Evolutionary conservation across 2,888 invertebrate genomes (phyloP).

Genomic region (Cryptus armator): DNA sequence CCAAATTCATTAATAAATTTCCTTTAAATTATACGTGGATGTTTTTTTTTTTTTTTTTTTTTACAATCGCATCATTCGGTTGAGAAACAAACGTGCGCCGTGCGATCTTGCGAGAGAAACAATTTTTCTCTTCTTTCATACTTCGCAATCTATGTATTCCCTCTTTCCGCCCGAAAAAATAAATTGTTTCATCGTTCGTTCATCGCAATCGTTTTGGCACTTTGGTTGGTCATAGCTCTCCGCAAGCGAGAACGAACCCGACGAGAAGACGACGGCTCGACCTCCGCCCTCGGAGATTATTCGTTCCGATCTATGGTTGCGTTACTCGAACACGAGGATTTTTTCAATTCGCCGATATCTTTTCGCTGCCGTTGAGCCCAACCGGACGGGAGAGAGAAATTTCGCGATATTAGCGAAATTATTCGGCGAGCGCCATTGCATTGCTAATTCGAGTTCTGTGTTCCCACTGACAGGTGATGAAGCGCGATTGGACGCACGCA

Average conservation of each 20-base stretch:
- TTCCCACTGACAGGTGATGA: slow-evolving; percentile 59
- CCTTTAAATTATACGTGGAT: background rate
- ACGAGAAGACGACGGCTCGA: slow-evolving; percentile 51
- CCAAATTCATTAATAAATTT: background rate
- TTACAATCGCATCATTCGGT: too few species aligned
- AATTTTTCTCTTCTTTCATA: background rate
- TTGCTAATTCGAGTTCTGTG: slow-evolving; percentile 56
- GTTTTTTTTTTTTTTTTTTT: too few species aligned
- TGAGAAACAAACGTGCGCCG: too few species aligned
- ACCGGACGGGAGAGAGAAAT: slow-evolving; percentile 23
- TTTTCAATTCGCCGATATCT: background rate
- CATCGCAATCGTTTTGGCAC: slow-evolving; percentile 56
- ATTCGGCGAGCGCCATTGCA: slow-evolving; percentile 1
- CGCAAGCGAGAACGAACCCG: slow-evolving; percentile 60
- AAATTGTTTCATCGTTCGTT: slow-evolving; percentile 38
- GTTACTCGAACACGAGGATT: background rate
- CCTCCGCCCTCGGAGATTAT: slow-evolving; percentile 1
- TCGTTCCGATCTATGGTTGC: background rate
- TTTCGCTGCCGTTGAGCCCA: slow-evolving; percentile 14
- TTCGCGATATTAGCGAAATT: slow-evolving; percentile 42
- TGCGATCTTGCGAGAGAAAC: too few species aligned
- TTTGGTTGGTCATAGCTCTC: slow-evolving; percentile 43
- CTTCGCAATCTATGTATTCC: background rate
- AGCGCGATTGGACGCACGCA: slow-evolving; percentile 54
- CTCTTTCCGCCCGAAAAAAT: background rate